Conservation (phyloP, 2,113 vertebrate genomes). For the Prochilodus magdalenae region DNA sequence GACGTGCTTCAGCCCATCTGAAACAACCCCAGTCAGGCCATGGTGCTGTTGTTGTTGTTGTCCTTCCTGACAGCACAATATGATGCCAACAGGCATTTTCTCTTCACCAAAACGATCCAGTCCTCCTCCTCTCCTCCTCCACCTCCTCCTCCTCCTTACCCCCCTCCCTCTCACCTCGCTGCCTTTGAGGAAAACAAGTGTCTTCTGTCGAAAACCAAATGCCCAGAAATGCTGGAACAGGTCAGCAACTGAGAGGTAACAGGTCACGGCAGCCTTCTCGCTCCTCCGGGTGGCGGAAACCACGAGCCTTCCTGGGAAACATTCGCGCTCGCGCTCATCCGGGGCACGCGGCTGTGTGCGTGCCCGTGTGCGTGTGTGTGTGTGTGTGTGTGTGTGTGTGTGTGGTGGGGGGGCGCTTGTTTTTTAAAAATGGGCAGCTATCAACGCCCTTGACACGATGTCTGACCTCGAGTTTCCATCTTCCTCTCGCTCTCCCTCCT, state of each 20-base stretch:
- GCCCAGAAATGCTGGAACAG: not conserved
- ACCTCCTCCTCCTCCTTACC: slow-evolving; percentile 19
- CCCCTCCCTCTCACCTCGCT: slow-evolving; percentile 18
- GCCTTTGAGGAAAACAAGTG: not conserved
- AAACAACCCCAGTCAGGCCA: slow-evolving; percentile 21
- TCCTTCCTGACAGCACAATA: slow-evolving; percentile 35
- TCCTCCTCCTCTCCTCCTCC: slow-evolving; percentile 28
- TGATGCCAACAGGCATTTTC: slow-evolving; percentile 13
- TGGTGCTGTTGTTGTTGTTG: not conserved
- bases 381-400: not conserved
- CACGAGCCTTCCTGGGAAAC: slow-evolving; percentile 4
- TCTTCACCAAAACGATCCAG: slow-evolving; percentile 9
- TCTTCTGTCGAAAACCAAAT: not conserved
- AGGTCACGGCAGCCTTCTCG: slow-evolving; percentile 37
- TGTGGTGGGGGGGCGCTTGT: no score
- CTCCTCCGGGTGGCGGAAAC: slow-evolving; percentile 1
- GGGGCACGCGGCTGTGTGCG: not conserved
- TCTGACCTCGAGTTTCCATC: not conserved
- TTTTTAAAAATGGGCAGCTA: not conserved
- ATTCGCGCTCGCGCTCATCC: slow-evolving; percentile 2
- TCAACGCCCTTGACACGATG: slow-evolving; percentile 6
- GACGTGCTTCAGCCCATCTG: slow-evolving; percentile 58
- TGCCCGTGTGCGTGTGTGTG: no score
- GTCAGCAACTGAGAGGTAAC: slow-evolving; percentile 28
- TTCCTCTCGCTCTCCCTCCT: not conserved